Evolutionary conservation across 2,113 vertebrate species (phyloP).

Genomic region (Nycticebus coucang): DNA sequence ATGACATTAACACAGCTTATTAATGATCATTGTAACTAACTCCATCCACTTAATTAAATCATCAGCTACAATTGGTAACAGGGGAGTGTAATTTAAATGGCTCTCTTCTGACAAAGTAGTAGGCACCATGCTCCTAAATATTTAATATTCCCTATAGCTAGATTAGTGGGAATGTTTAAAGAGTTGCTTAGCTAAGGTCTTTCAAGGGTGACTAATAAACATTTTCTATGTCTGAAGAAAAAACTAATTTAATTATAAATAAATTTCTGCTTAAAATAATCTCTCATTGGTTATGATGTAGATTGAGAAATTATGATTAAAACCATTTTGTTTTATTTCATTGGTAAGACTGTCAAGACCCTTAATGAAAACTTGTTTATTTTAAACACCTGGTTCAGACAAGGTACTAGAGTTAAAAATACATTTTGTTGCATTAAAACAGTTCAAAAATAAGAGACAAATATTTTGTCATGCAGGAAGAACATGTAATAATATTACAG

Average conservation of each 20-base stretch:
- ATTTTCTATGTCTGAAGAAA: slow-evolving; percentile 13
- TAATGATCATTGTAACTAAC: slow-evolving; percentile 77
- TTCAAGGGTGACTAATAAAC: slow-evolving; percentile 60
- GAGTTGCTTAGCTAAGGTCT: slow-evolving; percentile 58
- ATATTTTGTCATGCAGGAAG: background rate
- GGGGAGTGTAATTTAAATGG: slow-evolving; percentile 63
- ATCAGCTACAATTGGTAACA: slow-evolving; percentile 72
- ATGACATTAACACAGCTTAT: slow-evolving; percentile 72
- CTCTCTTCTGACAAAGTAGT: slow-evolving; percentile 68
- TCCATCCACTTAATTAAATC: slow-evolving; percentile 74
- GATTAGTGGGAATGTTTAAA: slow-evolving; percentile 57
- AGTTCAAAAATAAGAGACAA: background rate
- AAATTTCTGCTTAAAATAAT: slow-evolving; percentile 24
- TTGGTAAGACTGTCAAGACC: background rate
- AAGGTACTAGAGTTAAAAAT: background rate
- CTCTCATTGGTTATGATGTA: background rate
- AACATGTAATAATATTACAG: background rate
- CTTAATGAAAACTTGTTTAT: slow-evolving; percentile 27
- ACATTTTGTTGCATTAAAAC: background rate
- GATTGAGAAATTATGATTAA: slow-evolving; percentile 48
- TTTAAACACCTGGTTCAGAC: background rate
- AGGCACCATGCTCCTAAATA: slow-evolving; percentile 69
- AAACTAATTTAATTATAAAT: slow-evolving; percentile 57
- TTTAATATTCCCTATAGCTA: slow-evolving; percentile 61
- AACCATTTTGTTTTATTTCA: background rate